Base-by-base conservation (phyloP, 2,888 invertebrate genomes). In the Heliconius ismenius region DNA sequence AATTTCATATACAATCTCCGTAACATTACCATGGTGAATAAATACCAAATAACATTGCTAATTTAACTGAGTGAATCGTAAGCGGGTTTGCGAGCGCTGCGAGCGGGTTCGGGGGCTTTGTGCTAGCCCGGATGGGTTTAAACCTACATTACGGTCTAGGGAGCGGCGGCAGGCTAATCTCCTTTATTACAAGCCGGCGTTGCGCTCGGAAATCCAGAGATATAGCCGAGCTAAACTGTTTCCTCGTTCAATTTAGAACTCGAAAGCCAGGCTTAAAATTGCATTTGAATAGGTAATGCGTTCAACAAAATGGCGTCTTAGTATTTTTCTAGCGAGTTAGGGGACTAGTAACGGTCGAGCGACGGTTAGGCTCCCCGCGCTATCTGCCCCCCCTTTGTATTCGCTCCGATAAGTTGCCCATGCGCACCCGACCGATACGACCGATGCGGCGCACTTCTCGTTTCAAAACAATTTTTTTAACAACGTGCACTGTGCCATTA, bases 371-470 rank as follows among this genome's bases (percentile, higher is more conserved):
- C 91, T 92, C 92, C 93, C 93, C 92, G 93, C 93, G 89, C 92
- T 93, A 93, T 93, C 92, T 92, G 92, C 92, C 92, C 92, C 28
- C 32, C 93, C 92, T 92, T 93, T 90, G 92, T 93, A 92, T 93
- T 93, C 93, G 94, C 93, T 94, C 93, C 93, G 93, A 93, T 94
- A 94, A 94, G 92, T 92, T 92, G 93, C 92, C 90, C 91, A 90
- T 91, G 93, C 92, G 93, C 93, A 94, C 91, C 93, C 92, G 92
- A 93, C 89, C 93, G 93, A 90, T 90, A 89, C 93, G 90, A 90
- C 89, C 89, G 90, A 86, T 86, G 88, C 89, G 88, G 86, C 89
- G 87, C 89, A 89, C 89, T 90, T 92, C 92, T 92, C 91, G 88
- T 90, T 92, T 88, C 88, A 87, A 91, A 92, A 92, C 90, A 87